Percentiles rank a stretch among this genome's conserved stretches.
phyloP scores from a whole-genome alignment of 2,797 vertebrate species.

The Podarcis lilfordi region DNA sequence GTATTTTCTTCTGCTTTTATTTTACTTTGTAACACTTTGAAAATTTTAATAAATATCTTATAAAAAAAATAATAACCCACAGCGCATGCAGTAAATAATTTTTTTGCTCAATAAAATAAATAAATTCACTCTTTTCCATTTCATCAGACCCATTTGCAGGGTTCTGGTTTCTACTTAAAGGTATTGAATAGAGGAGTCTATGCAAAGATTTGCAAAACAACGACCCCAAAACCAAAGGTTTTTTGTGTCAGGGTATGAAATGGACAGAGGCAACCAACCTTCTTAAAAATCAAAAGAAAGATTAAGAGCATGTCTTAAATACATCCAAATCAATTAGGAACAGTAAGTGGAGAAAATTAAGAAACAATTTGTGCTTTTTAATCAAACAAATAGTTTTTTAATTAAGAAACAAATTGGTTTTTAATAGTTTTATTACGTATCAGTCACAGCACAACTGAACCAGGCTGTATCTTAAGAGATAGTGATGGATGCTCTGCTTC shows the following conservation, averaged over 20 bases:
- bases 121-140: not conserved
- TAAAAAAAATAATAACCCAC: too few species aligned
- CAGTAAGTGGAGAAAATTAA: conserved; percentile 11
- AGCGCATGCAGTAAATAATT: too few species aligned
- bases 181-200: not conserved
- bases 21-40: too few species aligned
- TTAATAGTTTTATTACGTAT: conserved; percentile 18
- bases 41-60: too few species aligned
- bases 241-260: not conserved
- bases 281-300: not conserved
- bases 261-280: not conserved
- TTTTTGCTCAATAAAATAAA: too few species aligned
- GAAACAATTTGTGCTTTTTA: conserved; percentile 12
- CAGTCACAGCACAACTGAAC: conserved; percentile 12
- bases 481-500: conserved; percentile 12
- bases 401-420: conserved; percentile 21
- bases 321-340: conserved; percentile 1
- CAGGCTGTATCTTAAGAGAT: conserved; percentile 29
- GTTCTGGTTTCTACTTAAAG: not conserved
- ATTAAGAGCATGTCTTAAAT: not conserved
- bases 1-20: too few species aligned
- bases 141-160: not conserved
- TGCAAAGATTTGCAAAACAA: not conserved
- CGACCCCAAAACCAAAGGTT: not conserved
- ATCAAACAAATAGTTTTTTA: conserved; percentile 21